Conservation (phyloP, 92 coral and sea anemone genomes). For the Zoanthus sociatus region DNA sequence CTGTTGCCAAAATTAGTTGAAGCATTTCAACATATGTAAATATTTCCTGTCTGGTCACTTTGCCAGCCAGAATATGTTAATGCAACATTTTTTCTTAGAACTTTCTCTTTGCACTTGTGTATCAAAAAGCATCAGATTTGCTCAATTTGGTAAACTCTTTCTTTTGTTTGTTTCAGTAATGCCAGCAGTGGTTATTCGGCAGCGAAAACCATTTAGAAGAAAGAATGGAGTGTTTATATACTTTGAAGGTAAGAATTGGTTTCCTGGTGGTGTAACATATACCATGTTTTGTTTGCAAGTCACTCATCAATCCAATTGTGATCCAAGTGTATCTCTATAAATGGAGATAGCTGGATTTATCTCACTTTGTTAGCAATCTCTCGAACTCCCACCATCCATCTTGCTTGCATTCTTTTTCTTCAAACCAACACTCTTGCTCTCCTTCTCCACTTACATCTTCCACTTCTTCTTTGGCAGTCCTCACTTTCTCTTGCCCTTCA, state of each 20-base stretch:
- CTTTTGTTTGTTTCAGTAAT: slow-evolving; percentile 67
- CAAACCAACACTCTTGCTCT: too few relatives aligned
- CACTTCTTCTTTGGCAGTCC: too few relatives aligned
- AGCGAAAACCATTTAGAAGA: slow-evolving; percentile 95
- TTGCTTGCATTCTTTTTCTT: too few relatives aligned
- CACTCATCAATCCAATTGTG: too few relatives aligned
- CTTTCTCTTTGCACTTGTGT: background rate
- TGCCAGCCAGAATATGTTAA: slow-evolving; percentile 34
- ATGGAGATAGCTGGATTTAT: too few relatives aligned
- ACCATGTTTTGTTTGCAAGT: background rate
- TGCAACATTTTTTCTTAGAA: slow-evolving; percentile 8
- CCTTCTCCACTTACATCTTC: too few relatives aligned
- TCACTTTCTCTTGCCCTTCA: too few relatives aligned
- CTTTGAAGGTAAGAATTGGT: slow-evolving; percentile 83
- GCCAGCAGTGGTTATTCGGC: slow-evolving; percentile 99
- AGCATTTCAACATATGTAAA: slow-evolving; percentile 5
- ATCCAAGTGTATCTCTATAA: too few relatives aligned
- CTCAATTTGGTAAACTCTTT: background rate
- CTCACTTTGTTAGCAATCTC: too few relatives aligned
- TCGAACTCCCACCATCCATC: too few relatives aligned
- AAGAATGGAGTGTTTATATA: slow-evolving; percentile 98
- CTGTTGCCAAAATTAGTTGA: slow-evolving; percentile 31
- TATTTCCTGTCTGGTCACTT: slow-evolving; percentile 16
- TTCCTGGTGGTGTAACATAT: too few relatives aligned
- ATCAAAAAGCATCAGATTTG: background rate